Conservation (phyloP, 2,797 vertebrate species). For the Acanthopagrus latus region DNA sequence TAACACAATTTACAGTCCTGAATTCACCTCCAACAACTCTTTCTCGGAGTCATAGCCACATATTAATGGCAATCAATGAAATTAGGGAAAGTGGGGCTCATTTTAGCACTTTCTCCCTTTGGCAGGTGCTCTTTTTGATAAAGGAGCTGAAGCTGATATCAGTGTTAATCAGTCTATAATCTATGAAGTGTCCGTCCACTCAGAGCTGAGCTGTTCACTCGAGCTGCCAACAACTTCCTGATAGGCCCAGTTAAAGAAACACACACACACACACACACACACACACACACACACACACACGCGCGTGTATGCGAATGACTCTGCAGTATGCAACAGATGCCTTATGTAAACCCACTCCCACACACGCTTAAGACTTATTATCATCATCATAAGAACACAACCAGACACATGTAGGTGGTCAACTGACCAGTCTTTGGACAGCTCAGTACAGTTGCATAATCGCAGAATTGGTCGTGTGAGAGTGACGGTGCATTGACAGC, state of each 20-base stretch:
- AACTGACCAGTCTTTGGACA: not conserved
- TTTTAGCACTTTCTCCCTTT: not conserved
- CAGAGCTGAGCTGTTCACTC: constrained; percentile 13
- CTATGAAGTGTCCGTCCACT: constrained; percentile 10
- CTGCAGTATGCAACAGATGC: not conserved
- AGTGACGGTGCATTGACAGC: not conserved
- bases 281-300: not conserved
- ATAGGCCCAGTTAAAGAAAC: not conserved
- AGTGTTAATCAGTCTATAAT: constrained; percentile 14
- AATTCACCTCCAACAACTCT: not conserved
- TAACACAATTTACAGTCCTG: not conserved
- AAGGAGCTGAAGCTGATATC: constrained; percentile 9
- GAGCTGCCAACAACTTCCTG: constrained; percentile 7
- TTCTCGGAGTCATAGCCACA: not conserved
- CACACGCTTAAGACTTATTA: not conserved
- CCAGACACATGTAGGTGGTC: not conserved
- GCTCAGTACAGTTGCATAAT: not conserved
- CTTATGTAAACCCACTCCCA: not conserved
- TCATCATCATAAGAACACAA: not conserved
- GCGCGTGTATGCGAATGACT: not conserved
- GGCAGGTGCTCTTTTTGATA: constrained; percentile 9
- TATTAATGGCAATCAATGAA: constrained; percentile 6
- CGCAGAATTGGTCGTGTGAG: not conserved
- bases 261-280: not conserved
- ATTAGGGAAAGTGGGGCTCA: constrained; percentile 12